Evolutionary conservation across 2,888 invertebrate genomes (phyloP).

Genomic region (Drosophila falleni): DNA sequence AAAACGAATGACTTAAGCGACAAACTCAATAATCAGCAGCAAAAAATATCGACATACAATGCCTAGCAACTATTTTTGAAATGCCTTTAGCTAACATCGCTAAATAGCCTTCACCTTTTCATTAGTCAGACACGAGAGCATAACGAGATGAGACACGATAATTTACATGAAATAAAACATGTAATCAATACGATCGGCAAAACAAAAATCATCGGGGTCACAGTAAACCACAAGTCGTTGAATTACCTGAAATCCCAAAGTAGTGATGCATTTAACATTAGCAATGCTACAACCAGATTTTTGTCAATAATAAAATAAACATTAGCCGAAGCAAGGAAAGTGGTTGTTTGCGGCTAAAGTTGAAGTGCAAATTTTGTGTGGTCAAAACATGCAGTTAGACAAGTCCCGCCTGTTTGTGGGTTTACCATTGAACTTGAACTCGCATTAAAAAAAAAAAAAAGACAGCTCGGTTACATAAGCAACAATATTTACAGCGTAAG

Average conservation of each 20-base stretch:
- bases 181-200: conserved; percentile 17
- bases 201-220: conserved; percentile 46
- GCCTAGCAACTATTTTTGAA: conserved; percentile 16
- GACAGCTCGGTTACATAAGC: conserved; percentile 18
- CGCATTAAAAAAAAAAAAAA: conserved; percentile 11
- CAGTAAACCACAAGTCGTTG: conserved; percentile 20
- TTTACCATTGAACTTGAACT: conserved; percentile 70
- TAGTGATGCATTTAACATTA: conserved; percentile 1
- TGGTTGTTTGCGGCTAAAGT: conserved; percentile 14
- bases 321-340: conserved; percentile 36
- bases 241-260: conserved; percentile 4
- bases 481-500: neutral
- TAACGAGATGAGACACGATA: conserved; percentile 38
- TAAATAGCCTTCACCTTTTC: conserved; percentile 59
- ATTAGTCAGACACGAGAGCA: conserved; percentile 21
- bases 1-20: conserved; percentile 29
- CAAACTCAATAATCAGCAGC: conserved; percentile 15
- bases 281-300: conserved; percentile 17
- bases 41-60: neutral
- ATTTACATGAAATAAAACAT: conserved; percentile 54
- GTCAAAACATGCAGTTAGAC: conserved; percentile 19
- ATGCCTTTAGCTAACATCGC: conserved; percentile 28
- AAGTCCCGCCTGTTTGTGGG: conserved; percentile 33
- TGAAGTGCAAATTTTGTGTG: conserved; percentile 11
- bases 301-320: conserved; percentile 1